A percentile compares a stretch with the other conserved stretches of the same genome.
phyloP scores from a whole-genome alignment of 2,797 vertebrate genomes.

The Manis javanica region DNA sequence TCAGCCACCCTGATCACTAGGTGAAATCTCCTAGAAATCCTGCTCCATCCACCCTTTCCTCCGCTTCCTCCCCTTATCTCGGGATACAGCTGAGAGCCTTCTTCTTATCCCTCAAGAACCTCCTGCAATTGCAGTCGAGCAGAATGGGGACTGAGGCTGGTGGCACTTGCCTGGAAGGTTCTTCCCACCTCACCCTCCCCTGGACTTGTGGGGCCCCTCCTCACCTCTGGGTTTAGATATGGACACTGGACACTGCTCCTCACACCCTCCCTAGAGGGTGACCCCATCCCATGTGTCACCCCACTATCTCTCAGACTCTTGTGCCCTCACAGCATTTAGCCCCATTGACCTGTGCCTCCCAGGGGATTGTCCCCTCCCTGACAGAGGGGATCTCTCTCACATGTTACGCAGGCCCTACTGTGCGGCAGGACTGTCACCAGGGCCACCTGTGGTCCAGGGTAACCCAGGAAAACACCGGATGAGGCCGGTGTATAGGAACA shows the following conservation, averaged over 20 bases:
- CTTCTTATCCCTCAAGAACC: background rate
- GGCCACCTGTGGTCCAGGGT: too few relatives aligned
- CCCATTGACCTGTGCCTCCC: background rate
- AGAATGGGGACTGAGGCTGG: background rate
- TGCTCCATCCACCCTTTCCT: background rate
- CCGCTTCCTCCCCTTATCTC: background rate
- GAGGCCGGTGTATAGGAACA: fast-evolving
- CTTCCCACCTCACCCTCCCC: background rate
- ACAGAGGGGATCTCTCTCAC: fast-evolving
- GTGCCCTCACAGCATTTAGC: background rate
- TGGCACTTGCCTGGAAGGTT: background rate
- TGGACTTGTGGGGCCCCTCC: background rate
- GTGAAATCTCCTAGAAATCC: background rate
- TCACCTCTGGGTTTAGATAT: background rate
- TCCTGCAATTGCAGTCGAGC: fast-evolving
- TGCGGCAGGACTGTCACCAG: background rate
- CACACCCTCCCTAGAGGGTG: too few relatives aligned
- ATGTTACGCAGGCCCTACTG: background rate
- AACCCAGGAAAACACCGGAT: background rate
- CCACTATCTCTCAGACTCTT: background rate
- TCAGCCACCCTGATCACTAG: background rate
- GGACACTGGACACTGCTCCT: background rate
- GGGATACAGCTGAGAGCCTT: background rate
- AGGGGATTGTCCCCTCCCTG: fast-evolving
- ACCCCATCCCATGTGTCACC: fast-evolving